These are phyloP conservation scores for Heterocephalus glaber DNA, from an alignment of 2,113 vertebrate species.

Conservation along the genomic window DNA sequence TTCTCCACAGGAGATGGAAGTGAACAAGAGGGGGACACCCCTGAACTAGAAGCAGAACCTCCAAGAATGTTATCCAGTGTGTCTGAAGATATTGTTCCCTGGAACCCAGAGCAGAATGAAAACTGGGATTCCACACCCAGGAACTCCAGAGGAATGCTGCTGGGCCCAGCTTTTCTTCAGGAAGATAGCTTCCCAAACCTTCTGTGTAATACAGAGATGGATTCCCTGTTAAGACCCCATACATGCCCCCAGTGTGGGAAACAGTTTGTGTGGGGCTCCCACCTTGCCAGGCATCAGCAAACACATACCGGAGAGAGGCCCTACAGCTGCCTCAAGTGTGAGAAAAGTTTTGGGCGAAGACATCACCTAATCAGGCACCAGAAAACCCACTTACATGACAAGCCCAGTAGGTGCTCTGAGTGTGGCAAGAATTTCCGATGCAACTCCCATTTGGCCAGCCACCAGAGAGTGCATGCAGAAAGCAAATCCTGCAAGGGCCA, in stretches of 20 bases:
- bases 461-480: conserved; percentile 75
- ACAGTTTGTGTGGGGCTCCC: conserved; percentile 88
- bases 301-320: conserved; percentile 78
- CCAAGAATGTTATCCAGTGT: conserved; percentile 73
- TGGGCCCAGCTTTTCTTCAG: conserved; percentile 68
- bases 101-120: conserved; percentile 67
- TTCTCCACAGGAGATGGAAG: conserved; percentile 74
- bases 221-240: conserved; percentile 81
- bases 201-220: conserved; percentile 67
- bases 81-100: conserved; percentile 73
- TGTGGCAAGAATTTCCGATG: conserved; percentile 81
- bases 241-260: conserved; percentile 88
- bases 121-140: conserved; percentile 69
- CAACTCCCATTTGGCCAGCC: conserved; percentile 79
- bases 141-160: conserved; percentile 50
- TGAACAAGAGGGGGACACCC: conserved; percentile 71
- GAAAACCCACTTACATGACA: conserved; percentile 81
- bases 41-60: conserved; percentile 73
- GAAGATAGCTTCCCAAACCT: conserved; percentile 73
- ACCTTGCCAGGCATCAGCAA: conserved; percentile 87
- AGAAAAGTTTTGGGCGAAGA: conserved; percentile 80
- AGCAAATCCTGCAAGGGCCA: conserved; percentile 67
- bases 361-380: conserved; percentile 79
- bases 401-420: conserved; percentile 77
- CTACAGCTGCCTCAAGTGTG: conserved; percentile 80